A percentile compares a stretch with the other conserved stretches of the same genome.
Conservation (phyloP, 2,797 vertebrate genomes). For the Hemitrygon akajei region DNA sequence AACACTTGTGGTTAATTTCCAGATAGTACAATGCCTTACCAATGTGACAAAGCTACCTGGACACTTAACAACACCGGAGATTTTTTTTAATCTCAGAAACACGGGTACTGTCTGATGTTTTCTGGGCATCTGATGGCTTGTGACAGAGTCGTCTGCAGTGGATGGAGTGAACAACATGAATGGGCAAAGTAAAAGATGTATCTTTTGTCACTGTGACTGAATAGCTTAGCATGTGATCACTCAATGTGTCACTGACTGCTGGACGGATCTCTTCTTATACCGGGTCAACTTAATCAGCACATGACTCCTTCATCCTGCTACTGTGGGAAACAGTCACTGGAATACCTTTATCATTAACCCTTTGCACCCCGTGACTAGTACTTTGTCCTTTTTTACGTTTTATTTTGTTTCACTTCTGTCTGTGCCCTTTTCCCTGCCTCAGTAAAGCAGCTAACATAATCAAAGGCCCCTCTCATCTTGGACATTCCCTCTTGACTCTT, state of each 20-base stretch:
- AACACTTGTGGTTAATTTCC: neutral
- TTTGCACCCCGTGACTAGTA: neutral
- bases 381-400: neutral
- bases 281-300: constrained; percentile 13
- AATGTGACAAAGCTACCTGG: too few species aligned
- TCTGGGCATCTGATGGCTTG: constrained; percentile 22
- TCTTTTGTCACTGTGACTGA: constrained; percentile 33
- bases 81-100: neutral
- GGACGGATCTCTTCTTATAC: neutral
- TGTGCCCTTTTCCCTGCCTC: too few species aligned
- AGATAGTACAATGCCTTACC: too few species aligned
- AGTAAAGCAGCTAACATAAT: too few species aligned
- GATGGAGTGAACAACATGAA: neutral
- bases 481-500: too few species aligned
- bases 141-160: constrained; percentile 22
- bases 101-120: neutral
- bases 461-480: too few species aligned
- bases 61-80: neutral
- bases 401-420: neutral
- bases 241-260: constrained; percentile 22
- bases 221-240: constrained; percentile 31
- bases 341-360: constrained; percentile 13
- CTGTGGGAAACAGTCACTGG: neutral
- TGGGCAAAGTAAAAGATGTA: constrained; percentile 12
- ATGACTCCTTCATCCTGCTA: neutral